phyloP scores from a whole-genome alignment of 2,113 vertebrate species.

The Halichoerus grypus region DNA sequence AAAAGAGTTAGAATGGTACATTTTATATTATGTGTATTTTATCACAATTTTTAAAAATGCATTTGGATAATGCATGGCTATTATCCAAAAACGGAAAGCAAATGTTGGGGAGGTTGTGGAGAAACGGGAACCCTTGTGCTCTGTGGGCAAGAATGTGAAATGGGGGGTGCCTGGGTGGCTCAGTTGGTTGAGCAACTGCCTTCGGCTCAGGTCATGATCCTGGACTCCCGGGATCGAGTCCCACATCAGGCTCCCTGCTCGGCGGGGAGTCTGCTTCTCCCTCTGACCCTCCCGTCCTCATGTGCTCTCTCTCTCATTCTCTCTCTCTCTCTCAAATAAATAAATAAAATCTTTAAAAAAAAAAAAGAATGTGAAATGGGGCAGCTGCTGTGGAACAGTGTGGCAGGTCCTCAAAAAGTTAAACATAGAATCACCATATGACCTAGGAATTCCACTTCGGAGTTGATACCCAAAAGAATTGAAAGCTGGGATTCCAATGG shows the following conservation, averaged over 20 bases:
- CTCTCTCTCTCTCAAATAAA: too few species aligned
- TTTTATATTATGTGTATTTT: background rate
- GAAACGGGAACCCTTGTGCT: background rate
- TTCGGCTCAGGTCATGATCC: too few species aligned
- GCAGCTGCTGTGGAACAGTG: background rate
- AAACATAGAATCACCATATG: background rate
- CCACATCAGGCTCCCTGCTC: too few species aligned
- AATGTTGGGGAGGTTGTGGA: background rate
- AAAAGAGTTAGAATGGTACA: background rate
- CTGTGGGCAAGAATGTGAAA: background rate
- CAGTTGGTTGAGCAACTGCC: too few species aligned
- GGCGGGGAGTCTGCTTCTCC: too few species aligned
- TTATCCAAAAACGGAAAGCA: background rate
- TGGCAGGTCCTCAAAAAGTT: background rate
- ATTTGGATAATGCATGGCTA: background rate
- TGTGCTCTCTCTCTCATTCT: too few species aligned
- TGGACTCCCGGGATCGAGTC: too few species aligned
- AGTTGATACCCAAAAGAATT: background rate
- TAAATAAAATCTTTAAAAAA: too few species aligned
- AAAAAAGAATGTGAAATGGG: background rate
- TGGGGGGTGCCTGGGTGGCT: background rate
- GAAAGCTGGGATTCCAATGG: background rate
- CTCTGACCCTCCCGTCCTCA: too few species aligned
- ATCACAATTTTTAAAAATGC: background rate
- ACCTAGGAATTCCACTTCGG: background rate